phyloP scores from a whole-genome alignment of 2,888 invertebrate species.

The Lycocerus yunnanus region DNA sequence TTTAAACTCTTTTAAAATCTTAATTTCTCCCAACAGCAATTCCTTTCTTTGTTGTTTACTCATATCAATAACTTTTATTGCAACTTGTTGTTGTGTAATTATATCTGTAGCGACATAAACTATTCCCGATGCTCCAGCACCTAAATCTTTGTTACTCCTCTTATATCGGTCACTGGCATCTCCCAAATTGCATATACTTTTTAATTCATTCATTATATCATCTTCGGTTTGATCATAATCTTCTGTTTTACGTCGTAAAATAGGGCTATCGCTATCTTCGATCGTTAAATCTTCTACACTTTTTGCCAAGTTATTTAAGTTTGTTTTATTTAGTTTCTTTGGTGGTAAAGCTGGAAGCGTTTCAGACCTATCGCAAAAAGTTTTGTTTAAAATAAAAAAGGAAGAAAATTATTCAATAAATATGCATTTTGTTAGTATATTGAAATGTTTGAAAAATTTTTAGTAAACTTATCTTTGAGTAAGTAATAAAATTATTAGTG shows the following conservation, averaged over 20 bases:
- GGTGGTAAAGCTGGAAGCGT: slow-evolving; percentile 63
- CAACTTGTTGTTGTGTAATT: slow-evolving; percentile 76
- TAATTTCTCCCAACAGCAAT: slow-evolving; percentile 92
- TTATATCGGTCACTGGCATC: slow-evolving; percentile 83
- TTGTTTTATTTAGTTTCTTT: slow-evolving; percentile 47
- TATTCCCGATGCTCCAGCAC: slow-evolving; percentile 90
- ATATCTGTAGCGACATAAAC: slow-evolving; percentile 89
- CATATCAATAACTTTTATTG: slow-evolving; percentile 95
- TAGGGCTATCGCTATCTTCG: slow-evolving; percentile 58
- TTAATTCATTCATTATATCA: slow-evolving; percentile 73
- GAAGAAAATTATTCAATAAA: not conserved
- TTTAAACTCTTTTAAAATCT: slow-evolving; percentile 86
- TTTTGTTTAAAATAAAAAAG: not conserved
- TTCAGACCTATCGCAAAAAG: slow-evolving; percentile 50
- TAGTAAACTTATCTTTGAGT: not conserved
- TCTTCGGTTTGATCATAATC: slow-evolving; percentile 67
- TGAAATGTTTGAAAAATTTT: not conserved
- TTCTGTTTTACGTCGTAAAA: slow-evolving; percentile 56
- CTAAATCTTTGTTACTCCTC: slow-evolving; percentile 78
- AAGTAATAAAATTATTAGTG: no score
- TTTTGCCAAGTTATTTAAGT: slow-evolving; percentile 49
- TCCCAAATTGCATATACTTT: slow-evolving; percentile 78
- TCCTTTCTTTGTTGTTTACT: slow-evolving; percentile 95
- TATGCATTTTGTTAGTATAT: not conserved
- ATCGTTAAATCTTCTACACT: slow-evolving; percentile 54